phyloP scores from a whole-genome alignment of 2,888 invertebrate genomes.

The Gandaritis pyraliata region DNA sequence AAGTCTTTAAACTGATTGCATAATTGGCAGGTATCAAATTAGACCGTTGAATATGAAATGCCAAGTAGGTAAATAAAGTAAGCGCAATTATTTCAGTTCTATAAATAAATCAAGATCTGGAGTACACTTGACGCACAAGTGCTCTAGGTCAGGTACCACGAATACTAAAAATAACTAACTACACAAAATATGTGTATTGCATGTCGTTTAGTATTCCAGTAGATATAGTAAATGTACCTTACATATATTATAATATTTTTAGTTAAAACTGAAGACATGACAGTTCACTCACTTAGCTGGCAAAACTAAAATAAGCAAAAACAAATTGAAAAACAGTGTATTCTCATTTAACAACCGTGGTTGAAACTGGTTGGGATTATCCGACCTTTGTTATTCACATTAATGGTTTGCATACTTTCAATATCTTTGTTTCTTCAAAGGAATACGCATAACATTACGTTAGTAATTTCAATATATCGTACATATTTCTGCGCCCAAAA shows the following conservation, averaged over 20 bases:
- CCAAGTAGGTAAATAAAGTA: no score
- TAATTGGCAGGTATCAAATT: no score
- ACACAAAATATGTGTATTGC: no score
- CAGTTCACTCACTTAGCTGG: background rate
- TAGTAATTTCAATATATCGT: conserved; percentile 6
- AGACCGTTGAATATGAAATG: no score
- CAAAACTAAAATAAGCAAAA: background rate
- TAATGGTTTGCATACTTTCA: conserved; percentile 3
- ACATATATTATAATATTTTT: background rate
- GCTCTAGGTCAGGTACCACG: no score
- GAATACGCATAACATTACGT: conserved; percentile 19
- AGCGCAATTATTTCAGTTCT: no score
- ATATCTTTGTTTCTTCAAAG: conserved; percentile 7
- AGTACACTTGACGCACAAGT: no score
- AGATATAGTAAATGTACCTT: background rate
- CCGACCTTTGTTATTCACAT: conserved; percentile 16
- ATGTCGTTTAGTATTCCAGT: no score
- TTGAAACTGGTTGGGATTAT: conserved; percentile 12
- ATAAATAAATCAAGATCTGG: no score
- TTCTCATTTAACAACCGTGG: conserved; percentile 1
- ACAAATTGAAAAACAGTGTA: conserved; percentile 13
- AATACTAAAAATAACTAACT: no score
- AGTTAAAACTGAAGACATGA: conserved; percentile 2
- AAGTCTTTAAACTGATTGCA: no score
- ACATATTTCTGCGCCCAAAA: conserved; percentile 22